A percentile compares a stretch with the other conserved stretches of the same genome.
These are phyloP conservation scores for Drosophila kurseongensis DNA, from an alignment of 1,140 invertebrate species.

Conservation along the genomic window DNA sequence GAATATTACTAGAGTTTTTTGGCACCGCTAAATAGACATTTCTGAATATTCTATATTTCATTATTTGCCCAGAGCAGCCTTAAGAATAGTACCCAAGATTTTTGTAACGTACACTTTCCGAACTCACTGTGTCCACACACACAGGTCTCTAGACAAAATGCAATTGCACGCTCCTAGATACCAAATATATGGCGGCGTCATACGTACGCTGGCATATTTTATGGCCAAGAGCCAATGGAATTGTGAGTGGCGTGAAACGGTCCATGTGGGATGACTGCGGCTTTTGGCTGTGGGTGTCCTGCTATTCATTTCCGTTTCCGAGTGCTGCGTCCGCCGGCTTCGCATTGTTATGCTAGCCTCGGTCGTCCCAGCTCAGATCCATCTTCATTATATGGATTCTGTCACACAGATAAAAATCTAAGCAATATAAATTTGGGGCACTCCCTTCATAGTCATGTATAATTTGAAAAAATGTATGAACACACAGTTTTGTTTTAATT, in stretches of 20 bases:
- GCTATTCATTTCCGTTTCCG: conserved; percentile 75
- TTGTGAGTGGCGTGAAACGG: conserved; percentile 3
- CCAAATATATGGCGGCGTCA: conserved; percentile 17
- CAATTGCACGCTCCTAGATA: conserved; percentile 36
- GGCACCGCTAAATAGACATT: too few species aligned
- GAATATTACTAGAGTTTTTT: background rate
- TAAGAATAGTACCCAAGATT: too few species aligned
- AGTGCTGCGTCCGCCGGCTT: conserved; percentile 65
- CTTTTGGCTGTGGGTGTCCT: conserved; percentile 58
- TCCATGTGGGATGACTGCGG: conserved; percentile 14
- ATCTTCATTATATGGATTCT: conserved; percentile 52
- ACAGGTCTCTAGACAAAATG: conserved; percentile 2
- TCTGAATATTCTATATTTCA: too few species aligned
- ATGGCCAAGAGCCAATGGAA: conserved; percentile 20
- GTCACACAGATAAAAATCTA: background rate
- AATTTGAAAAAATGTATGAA: background rate
- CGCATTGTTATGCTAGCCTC: conserved; percentile 62
- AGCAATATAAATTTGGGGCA: too few species aligned
- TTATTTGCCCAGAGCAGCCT: background rate
- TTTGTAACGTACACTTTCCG: background rate
- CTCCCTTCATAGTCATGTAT: too few species aligned
- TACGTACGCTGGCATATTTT: conserved; percentile 25
- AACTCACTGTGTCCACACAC: conserved; percentile 19
- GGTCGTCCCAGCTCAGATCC: conserved; percentile 35
- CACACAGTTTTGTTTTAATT: background rate